Evolutionary conservation across 1,140 invertebrate genomes (phyloP).

Genomic region (Mylabris phalerata): DNA sequence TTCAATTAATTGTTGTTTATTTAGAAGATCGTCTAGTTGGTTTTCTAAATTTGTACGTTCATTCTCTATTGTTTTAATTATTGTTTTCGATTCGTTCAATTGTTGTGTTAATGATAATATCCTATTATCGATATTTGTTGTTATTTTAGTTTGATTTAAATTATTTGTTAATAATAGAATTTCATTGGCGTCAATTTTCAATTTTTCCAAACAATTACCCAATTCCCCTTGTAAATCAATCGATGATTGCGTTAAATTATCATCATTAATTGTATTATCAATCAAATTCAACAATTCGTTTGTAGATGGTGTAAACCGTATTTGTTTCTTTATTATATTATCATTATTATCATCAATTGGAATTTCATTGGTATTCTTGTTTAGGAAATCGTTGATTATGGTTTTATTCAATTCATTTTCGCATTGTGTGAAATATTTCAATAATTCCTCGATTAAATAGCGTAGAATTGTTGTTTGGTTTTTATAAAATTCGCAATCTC

Average conservation of each 20-base stretch:
- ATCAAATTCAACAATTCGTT: constrained; percentile 54
- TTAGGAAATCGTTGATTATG: constrained; percentile 54
- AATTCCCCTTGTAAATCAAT: constrained; percentile 53
- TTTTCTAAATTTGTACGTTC: constrained; percentile 51
- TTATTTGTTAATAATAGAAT: constrained; percentile 54
- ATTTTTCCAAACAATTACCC: constrained; percentile 54
- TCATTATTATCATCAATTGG: constrained; percentile 19
- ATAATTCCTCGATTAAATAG: constrained; percentile 55
- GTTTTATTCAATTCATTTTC: constrained; percentile 72
- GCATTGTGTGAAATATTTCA: constrained; percentile 63
- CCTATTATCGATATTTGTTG: constrained; percentile 8
- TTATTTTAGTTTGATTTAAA: constrained; percentile 15
- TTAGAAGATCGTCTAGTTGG: constrained; percentile 48
- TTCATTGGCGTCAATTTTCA: constrained; percentile 60
- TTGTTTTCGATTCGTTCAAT: constrained; percentile 42
- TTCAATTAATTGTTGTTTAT: constrained; percentile 48
- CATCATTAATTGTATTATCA: constrained; percentile 43
- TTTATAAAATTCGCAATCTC: constrained; percentile 49
- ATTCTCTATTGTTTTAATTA: constrained; percentile 45
- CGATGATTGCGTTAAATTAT: constrained; percentile 42
- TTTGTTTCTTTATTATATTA: constrained; percentile 41
- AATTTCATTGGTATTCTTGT: constrained; percentile 31
- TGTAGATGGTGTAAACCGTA: constrained; percentile 64
- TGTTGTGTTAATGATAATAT: constrained; percentile 21
- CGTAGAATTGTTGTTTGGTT: constrained; percentile 52